These are phyloP conservation scores for Drosophila pegasa DNA, from an alignment of 2,888 invertebrate genomes.

Conservation along the genomic window DNA sequence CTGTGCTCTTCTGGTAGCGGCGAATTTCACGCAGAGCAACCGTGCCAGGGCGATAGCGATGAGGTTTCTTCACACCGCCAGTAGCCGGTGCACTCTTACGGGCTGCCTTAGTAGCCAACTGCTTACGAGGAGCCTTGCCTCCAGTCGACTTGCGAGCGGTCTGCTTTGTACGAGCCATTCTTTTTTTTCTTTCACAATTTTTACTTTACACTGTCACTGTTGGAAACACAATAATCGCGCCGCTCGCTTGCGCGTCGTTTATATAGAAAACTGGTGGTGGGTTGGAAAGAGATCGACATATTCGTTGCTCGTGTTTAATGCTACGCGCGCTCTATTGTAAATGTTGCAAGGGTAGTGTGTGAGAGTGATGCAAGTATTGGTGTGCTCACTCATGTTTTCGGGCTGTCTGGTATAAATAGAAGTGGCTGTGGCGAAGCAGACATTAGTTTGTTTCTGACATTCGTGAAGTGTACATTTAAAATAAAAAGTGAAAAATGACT, in stretches of 20 bases:
- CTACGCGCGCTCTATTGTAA: neutral
- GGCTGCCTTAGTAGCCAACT: neutral
- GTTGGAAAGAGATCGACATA: conserved; percentile 2
- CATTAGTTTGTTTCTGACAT: neutral
- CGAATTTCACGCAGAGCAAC: conserved; percentile 6
- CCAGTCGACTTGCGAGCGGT: conserved; percentile 7
- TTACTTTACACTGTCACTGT: conserved; percentile 19
- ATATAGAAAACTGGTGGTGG: conserved; percentile 12
- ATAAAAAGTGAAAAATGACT: conserved; percentile 90
- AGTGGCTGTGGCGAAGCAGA: conserved; percentile 34
- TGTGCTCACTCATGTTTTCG: neutral
- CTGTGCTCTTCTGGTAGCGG: conserved; percentile 6
- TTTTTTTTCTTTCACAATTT: neutral
- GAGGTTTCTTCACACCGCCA: conserved; percentile 4
- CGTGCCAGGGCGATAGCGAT: neutral
- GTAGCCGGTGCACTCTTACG: neutral
- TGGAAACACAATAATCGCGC: conserved; percentile 3
- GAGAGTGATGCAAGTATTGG: neutral
- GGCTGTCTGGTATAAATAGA: conserved; percentile 7
- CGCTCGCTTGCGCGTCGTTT: neutral
- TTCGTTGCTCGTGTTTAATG: conserved; percentile 13
- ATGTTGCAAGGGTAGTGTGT: neutral
- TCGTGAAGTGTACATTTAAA: conserved; percentile 81
- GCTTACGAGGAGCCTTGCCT: conserved; percentile 5
- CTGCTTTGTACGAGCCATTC: conserved; percentile 9